A percentile compares a stretch with the other conserved stretches of the same genome.
These are phyloP conservation scores for Urophycis tenuis DNA, from an alignment of 2,797 vertebrate species.

Conservation along the genomic window DNA sequence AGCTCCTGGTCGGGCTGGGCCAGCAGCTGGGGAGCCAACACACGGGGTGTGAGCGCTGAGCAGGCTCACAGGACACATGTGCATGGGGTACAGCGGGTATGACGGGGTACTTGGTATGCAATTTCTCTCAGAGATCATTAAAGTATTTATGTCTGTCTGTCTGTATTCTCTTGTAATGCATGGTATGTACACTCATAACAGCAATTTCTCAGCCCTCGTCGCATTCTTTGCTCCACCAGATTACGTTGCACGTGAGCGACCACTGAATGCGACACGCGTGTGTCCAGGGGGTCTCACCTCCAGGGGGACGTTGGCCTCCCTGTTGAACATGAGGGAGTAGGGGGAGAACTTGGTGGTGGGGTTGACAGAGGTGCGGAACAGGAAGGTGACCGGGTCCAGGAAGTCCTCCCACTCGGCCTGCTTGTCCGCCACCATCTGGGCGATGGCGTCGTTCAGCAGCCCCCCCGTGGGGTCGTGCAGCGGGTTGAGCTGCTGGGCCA, in stretches of 20 bases:
- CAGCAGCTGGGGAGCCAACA: constrained; percentile 43
- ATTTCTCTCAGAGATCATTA: no score
- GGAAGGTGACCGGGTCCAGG: constrained; percentile 75
- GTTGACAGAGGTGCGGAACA: constrained; percentile 77
- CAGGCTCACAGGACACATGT: no score
- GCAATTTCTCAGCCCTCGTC: neutral
- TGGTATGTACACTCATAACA: neutral
- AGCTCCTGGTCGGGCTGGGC: constrained; percentile 60
- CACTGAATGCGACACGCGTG: no score
- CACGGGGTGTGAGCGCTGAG: no score
- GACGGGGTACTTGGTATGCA: no score
- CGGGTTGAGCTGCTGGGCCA: constrained; percentile 64
- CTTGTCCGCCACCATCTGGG: constrained; percentile 72
- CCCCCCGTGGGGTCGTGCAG: constrained; percentile 64
- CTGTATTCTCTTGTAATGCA: neutral
- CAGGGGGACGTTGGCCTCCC: constrained; percentile 68
- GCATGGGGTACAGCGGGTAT: no score
- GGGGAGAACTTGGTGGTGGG: constrained; percentile 79
- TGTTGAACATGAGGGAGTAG: constrained; percentile 84
- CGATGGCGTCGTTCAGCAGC: constrained; percentile 72
- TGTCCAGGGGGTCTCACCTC: constrained; percentile 31
- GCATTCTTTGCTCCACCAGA: neutral
- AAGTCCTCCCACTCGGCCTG: constrained; percentile 79
- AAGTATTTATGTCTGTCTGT: no score
- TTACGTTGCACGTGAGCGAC: neutral